These are phyloP conservation scores for Scrobipalpa costella DNA, from an alignment of 2,888 invertebrate genomes.

Conservation along the genomic window DNA sequence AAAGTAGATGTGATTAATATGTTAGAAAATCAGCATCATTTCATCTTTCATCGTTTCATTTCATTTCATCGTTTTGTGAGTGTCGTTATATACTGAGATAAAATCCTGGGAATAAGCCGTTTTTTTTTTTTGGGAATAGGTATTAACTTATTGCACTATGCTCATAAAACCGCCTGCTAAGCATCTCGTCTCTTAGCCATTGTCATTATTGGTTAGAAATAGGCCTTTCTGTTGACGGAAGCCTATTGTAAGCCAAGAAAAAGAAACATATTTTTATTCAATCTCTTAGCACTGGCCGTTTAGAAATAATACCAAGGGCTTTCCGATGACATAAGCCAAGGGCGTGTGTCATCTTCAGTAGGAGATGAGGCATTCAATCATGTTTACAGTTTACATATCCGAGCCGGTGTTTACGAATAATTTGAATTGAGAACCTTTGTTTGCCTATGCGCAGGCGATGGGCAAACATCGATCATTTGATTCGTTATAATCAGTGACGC, in stretches of 20 bases:
- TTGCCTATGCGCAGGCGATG: constrained; percentile 37
- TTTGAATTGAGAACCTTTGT: constrained; percentile 58
- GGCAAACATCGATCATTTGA: not conserved
- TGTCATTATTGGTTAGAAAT: no score
- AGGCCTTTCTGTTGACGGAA: not conserved
- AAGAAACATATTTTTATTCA: not conserved
- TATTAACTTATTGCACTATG: no score
- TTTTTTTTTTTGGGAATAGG: no score
- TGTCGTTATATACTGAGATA: no score
- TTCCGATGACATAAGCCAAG: not conserved
- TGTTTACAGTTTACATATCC: constrained; percentile 40
- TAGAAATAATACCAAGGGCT: not conserved
- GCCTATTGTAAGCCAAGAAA: not conserved
- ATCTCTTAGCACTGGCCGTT: not conserved
- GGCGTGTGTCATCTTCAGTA: constrained; percentile 14
- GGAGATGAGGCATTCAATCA: constrained; percentile 5
- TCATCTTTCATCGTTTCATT: no score
- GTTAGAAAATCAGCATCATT: no score
- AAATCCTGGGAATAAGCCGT: no score
- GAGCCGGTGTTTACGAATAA: constrained; percentile 62
- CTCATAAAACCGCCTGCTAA: no score
- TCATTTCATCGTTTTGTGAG: no score
- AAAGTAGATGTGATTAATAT: no score
- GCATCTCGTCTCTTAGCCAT: no score
- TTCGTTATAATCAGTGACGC: no score